Percentiles rank a stretch among this genome's conserved stretches.
These are phyloP conservation scores for Sphinx pinastri DNA, from an alignment of 2,888 invertebrate genomes.

Conservation along the genomic window DNA sequence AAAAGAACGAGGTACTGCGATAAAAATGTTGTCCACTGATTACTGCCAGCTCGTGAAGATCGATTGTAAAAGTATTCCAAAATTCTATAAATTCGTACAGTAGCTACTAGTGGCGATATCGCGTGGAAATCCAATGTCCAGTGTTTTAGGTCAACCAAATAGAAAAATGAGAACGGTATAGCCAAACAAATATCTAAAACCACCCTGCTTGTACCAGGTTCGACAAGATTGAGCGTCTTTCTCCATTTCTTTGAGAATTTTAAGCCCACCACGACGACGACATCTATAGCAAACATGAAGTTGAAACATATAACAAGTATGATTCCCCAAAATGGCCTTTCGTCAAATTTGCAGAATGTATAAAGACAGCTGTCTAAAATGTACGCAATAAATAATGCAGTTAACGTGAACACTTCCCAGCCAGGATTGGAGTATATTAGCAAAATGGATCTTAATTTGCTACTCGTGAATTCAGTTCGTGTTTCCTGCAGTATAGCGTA, in stretches of 20 bases:
- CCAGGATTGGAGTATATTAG: slow-evolving; percentile 67
- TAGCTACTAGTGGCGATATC: slow-evolving; percentile 68
- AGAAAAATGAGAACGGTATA: slow-evolving; percentile 68
- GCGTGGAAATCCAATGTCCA: slow-evolving; percentile 58
- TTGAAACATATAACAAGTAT: slow-evolving; percentile 61
- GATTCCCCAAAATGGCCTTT: slow-evolving; percentile 61
- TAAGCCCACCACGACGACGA: slow-evolving; percentile 64
- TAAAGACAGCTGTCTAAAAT: slow-evolving; percentile 70
- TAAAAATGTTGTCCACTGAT: slow-evolving; percentile 78
- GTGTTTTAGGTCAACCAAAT: slow-evolving; percentile 50
- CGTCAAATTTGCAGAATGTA: slow-evolving; percentile 57
- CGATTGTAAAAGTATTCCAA: slow-evolving; percentile 70
- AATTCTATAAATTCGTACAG: slow-evolving; percentile 71
- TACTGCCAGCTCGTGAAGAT: slow-evolving; percentile 76
- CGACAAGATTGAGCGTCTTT: slow-evolving; percentile 74
- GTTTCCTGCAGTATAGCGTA: slow-evolving; percentile 73
- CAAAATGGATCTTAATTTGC: slow-evolving; percentile 63
- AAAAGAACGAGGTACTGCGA: slow-evolving; percentile 77
- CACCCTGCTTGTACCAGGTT: slow-evolving; percentile 64
- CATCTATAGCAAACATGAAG: slow-evolving; percentile 66
- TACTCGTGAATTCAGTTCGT: slow-evolving; percentile 64
- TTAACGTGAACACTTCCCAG: slow-evolving; percentile 69
- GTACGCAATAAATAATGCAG: slow-evolving; percentile 64
- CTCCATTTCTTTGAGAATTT: slow-evolving; percentile 75
- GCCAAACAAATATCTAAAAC: slow-evolving; percentile 65